Conservation (phyloP, 2,797 vertebrate species). For the Lagorchestes hirsutus region DNA sequence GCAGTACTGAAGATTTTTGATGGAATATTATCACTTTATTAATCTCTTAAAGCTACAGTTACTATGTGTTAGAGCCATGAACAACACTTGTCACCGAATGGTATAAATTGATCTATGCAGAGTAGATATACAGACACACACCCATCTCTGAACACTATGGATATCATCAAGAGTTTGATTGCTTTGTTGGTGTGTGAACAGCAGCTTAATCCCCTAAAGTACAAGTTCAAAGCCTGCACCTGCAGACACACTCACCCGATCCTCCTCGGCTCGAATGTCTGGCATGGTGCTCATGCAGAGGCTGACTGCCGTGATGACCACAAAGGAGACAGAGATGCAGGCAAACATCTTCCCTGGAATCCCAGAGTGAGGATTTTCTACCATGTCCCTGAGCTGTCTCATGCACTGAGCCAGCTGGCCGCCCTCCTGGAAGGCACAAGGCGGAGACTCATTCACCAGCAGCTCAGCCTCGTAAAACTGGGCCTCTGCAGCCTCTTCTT, state of each 20-base stretch:
- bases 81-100: background rate
- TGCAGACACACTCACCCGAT: constrained; percentile 90
- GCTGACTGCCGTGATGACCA: constrained; percentile 95
- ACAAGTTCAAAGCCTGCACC: background rate
- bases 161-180: background rate
- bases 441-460: constrained; percentile 70
- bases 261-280: constrained; percentile 95
- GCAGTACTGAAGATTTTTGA: background rate
- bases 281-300: constrained; percentile 99
- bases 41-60: background rate
- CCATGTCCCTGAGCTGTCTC: constrained; percentile 93
- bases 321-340: constrained; percentile 94
- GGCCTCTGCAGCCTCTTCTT: constrained; percentile 88
- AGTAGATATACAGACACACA: background rate
- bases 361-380: constrained; percentile 96
- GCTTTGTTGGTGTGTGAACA: background rate
- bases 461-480: constrained; percentile 78
- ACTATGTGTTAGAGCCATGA: background rate
- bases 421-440: constrained; percentile 82
- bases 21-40: background rate
- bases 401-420: constrained; percentile 86
- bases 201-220: background rate
- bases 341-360: constrained; percentile 97
- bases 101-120: background rate
- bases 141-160: background rate